These are phyloP conservation scores for Subacronicta megacephala DNA, from an alignment of 2,888 invertebrate genomes.

Conservation along the genomic window DNA sequence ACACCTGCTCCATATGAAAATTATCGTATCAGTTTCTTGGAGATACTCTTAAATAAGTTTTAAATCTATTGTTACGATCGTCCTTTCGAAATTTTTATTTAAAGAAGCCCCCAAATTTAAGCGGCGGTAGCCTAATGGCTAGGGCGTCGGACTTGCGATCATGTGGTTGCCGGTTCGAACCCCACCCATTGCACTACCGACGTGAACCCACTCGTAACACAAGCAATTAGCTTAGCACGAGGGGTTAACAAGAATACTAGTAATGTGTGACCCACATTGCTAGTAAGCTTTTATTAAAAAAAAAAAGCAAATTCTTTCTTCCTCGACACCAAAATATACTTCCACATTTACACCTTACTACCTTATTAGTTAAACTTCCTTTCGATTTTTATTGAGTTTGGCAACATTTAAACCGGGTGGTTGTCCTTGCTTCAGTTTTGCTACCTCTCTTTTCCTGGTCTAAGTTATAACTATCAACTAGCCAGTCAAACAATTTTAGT, in stretches of 20 bases:
- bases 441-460: conserved; percentile 52
- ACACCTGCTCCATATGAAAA: conserved; percentile 8
- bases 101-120: too few relatives aligned
- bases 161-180: too few relatives aligned
- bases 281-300: too few relatives aligned
- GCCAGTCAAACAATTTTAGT: conserved; percentile 23
- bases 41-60: neutral
- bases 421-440: conserved; percentile 48
- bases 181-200: too few relatives aligned
- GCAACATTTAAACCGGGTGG: conserved; percentile 34
- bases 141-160: too few relatives aligned
- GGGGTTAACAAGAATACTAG: too few relatives aligned
- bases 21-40: neutral
- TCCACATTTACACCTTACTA: conserved; percentile 1
- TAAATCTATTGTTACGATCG: neutral
- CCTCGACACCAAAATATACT: neutral
- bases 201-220: too few relatives aligned
- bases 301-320: neutral
- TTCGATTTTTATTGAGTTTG: conserved; percentile 13
- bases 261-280: too few relatives aligned
- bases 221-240: too few relatives aligned
- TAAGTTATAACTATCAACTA: conserved; percentile 29
- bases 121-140: too few relatives aligned
- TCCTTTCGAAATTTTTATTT: neutral
- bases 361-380: conserved; percentile 16